phyloP scores from a whole-genome alignment of 2,797 vertebrate genomes.

The Leptatherina wallacei region DNA sequence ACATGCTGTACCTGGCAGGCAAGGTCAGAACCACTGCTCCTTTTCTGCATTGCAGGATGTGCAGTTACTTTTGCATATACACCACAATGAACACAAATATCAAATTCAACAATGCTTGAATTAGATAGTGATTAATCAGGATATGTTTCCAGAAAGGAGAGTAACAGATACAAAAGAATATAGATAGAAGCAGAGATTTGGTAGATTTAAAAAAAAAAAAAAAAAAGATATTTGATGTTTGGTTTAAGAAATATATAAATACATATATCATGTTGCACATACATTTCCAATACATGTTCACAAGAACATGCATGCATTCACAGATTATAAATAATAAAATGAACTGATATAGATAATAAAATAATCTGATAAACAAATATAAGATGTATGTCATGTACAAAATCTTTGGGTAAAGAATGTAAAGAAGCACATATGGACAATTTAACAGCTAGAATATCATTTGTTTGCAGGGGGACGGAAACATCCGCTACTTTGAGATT shows the following conservation, averaged over 20 bases:
- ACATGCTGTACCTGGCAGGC: conserved; percentile 97
- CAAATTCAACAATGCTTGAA: not conserved
- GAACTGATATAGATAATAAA: not conserved
- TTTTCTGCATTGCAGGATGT: not conserved
- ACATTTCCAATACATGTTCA: not conserved
- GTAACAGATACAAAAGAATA: not conserved
- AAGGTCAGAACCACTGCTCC: conserved; percentile 84
- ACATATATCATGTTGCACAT: too few relatives aligned
- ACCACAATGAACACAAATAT: not conserved
- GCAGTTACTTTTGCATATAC: not conserved
- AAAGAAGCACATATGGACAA: too few relatives aligned
- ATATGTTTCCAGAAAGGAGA: not conserved
- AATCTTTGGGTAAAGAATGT: not conserved
- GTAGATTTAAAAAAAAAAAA: too few relatives aligned
- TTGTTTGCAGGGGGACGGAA: conserved; percentile 91
- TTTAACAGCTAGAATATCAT: conserved; percentile 18
- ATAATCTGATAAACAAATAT: not conserved
- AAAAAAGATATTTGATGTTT: not conserved
- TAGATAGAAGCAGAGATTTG: not conserved
- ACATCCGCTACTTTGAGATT: conserved; percentile 98
- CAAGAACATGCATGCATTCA: not conserved
- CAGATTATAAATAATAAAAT: not conserved
- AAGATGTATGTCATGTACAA: not conserved
- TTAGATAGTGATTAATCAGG: not conserved
- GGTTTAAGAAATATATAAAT: not conserved